phyloP scores from a whole-genome alignment of 2,888 invertebrate genomes.

The Galeruca laticollis region DNA sequence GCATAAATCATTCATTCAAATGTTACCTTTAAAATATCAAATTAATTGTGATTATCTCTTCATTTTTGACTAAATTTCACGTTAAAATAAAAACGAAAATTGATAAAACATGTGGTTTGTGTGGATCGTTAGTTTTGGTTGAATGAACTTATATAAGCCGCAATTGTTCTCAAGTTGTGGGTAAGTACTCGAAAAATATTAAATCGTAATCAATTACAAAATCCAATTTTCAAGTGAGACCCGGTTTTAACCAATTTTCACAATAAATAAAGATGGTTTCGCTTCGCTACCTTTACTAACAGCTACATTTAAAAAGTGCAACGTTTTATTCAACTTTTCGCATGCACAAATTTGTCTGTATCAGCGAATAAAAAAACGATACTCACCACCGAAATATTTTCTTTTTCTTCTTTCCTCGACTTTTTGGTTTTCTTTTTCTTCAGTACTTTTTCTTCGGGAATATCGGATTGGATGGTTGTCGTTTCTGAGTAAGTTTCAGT shows the following conservation, averaged over 20 bases:
- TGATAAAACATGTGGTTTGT: not conserved
- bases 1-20: too few relatives aligned
- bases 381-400: constrained; percentile 78
- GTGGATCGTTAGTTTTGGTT: not conserved
- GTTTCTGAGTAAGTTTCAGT: constrained; percentile 63
- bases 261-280: constrained; percentile 1
- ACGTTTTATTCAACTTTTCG: not conserved
- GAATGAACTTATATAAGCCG: not conserved
- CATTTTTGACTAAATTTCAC: too few relatives aligned
- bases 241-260: too few relatives aligned
- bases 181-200: not conserved
- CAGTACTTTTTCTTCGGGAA: constrained; percentile 58
- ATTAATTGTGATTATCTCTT: too few relatives aligned
- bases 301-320: not conserved
- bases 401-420: constrained; percentile 75
- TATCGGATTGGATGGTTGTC: constrained; percentile 58
- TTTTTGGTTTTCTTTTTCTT: constrained; percentile 75
- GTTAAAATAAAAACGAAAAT: too few relatives aligned
- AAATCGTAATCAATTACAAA: not conserved
- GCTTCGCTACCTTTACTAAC: not conserved
- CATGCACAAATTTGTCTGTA: constrained; percentile 36
- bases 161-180: not conserved
- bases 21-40: too few relatives aligned
- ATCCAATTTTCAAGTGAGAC: not conserved
- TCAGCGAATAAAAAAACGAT: constrained; percentile 39